Percentiles rank a stretch among this genome's conserved stretches.
Conservation (phyloP, 1,140 invertebrate species). For the Psix sp. region DNA sequence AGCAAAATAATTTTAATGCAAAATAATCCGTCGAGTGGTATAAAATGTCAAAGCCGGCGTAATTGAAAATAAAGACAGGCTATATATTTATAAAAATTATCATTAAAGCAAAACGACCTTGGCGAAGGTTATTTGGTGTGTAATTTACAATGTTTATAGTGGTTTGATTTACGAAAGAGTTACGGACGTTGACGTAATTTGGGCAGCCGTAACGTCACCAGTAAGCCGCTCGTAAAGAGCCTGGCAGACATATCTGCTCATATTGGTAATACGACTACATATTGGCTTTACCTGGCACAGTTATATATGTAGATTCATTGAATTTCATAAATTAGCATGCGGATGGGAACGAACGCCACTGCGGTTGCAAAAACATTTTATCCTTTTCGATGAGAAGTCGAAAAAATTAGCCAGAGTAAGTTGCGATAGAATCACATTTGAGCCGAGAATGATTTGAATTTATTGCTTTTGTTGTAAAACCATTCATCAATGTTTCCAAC, state of each 20-base stretch:
- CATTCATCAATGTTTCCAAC: constrained; percentile 27
- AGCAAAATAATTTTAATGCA: too few relatives aligned
- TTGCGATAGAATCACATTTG: constrained; percentile 1
- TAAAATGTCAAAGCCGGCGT: too few relatives aligned
- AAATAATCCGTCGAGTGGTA: too few relatives aligned
- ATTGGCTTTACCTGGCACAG: constrained; percentile 42
- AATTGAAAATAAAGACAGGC: too few relatives aligned
- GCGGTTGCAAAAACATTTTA: constrained; percentile 17
- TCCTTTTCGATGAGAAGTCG: neutral
- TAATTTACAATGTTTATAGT: constrained; percentile 40
- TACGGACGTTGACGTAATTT: constrained; percentile 19
- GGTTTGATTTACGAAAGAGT: constrained; percentile 42
- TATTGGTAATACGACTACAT: constrained; percentile 41
- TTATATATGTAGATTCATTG: constrained; percentile 48
- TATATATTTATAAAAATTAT: too few relatives aligned
- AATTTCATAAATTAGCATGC: constrained; percentile 56
- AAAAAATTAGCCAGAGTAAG: neutral
- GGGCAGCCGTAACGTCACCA: constrained; percentile 39
- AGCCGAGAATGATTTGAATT: constrained; percentile 27
- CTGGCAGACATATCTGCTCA: constrained; percentile 37
- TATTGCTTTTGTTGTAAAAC: too few relatives aligned
- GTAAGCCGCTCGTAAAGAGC: constrained; percentile 45
- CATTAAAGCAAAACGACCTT: constrained; percentile 17
- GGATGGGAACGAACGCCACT: constrained; percentile 20
- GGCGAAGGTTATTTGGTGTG: constrained; percentile 17